Base-by-base conservation (phyloP, 2,888 invertebrate genomes). In the Lobophora halterata region DNA sequence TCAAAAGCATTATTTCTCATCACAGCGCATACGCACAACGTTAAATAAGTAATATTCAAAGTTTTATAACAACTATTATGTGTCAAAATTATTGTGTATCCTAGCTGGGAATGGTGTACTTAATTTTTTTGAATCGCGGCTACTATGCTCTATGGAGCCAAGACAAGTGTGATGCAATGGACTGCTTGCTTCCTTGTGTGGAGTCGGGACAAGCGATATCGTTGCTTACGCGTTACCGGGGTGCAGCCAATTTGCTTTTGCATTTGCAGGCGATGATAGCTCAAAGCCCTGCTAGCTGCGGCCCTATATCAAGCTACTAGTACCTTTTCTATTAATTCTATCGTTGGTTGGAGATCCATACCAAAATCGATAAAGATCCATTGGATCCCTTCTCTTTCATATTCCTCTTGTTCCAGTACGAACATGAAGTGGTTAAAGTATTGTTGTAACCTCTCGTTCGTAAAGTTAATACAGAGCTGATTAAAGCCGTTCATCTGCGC, bases 371-470 rank as follows among this genome's bases (percentile, higher is more conserved):
- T 97, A 86, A 97, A 97, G 62, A 90, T 92, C 97, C 97, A 97
- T 65, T 90, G 89, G 77, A 97, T 95, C 67, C 95, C 95, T 89
- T 97, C 96, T 66, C 94, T 90, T 87, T 95, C 95, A 89, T 97
- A 97, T 76, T 97, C 96, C 81, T 97, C 97, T 90, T 97, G 97
- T 89, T 97, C 97, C 86, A 97, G 89, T 62, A 97, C 93, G 89
- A 97, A 97, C 97, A 97, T 97, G 90, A 95, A 93, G 82, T 97
- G 96, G 88, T 97, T 97, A 93, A 97, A 97, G 90, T 95, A 97
- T 79, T 97, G 97, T 88, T 97, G 97, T 65, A 97, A 91, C 86
- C 95, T 95, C 89, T 97, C 97, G 85, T 97, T 97, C 71, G 96
- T 95, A 91, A 96, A 97, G 91, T 97, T 97, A 91, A 97, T 96